Conservation (phyloP, 2,797 vertebrate genomes). For the Hozukius guyotensis region DNA sequence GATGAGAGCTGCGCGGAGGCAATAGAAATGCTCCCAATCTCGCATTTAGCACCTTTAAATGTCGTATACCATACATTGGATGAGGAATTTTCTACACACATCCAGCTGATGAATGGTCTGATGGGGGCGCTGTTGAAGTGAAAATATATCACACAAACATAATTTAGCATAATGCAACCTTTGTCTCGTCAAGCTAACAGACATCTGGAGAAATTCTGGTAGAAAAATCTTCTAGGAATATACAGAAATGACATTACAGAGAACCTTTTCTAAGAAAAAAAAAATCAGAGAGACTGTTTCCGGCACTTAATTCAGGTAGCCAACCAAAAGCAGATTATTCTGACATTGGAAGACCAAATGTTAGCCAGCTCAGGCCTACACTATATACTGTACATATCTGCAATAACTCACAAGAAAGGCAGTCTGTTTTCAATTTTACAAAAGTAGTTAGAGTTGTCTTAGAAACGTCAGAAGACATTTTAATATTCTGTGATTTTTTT, state of each 20-base stretch:
- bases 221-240: not conserved
- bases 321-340: not conserved
- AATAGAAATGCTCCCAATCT: too few species aligned
- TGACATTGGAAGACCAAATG: not conserved
- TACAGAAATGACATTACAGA: not conserved
- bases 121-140: not conserved
- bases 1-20: too few species aligned
- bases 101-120: not conserved
- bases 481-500: not conserved
- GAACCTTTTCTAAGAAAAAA: not conserved
- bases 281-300: rapidly evolving
- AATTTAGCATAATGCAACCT: not conserved
- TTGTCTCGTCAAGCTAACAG: not conserved
- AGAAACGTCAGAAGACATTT: not conserved
- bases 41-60: too few species aligned
- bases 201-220: not conserved
- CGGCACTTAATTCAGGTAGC: not conserved
- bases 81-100: not conserved
- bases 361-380: not conserved
- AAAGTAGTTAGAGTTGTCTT: not conserved
- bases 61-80: rapidly evolving
- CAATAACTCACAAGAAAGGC: not conserved
- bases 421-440: not conserved
- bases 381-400: rapidly evolving
- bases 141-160: not conserved